A percentile compares a stretch with the other conserved stretches of the same genome.
Conservation (phyloP, 1,140 invertebrate genomes). For the Orchesella cincta region DNA sequence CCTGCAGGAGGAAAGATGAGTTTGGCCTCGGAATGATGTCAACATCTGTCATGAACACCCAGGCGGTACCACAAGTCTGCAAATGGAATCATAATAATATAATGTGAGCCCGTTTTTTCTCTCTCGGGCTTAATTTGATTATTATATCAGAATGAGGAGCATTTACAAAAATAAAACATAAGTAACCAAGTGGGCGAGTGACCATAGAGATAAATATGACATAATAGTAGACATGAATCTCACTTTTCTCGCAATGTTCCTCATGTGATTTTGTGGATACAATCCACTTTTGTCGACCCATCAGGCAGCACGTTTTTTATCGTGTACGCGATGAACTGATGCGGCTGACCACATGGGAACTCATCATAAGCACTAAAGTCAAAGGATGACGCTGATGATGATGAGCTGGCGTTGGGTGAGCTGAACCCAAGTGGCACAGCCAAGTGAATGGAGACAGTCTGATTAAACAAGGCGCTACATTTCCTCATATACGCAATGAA, state of each 20-base stretch:
- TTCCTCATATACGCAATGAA: slow-evolving; percentile 45
- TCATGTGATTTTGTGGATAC: slow-evolving; percentile 83
- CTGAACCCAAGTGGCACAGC: slow-evolving; percentile 37
- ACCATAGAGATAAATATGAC: no score
- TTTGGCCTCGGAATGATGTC: slow-evolving; percentile 78
- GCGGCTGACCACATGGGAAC: slow-evolving; percentile 44
- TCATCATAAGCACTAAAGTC: slow-evolving; percentile 5
- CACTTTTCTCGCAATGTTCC: slow-evolving; percentile 78
- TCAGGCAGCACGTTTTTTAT: slow-evolving; percentile 40
- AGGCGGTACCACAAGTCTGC: slow-evolving; percentile 55
- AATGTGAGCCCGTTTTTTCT: background rate
- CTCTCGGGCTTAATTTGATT: background rate
- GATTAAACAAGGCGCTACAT: slow-evolving; percentile 44
- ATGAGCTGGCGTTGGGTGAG: background rate
- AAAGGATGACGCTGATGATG: background rate
- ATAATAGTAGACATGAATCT: background rate
- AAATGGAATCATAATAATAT: background rate
- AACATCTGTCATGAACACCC: slow-evolving; percentile 80
- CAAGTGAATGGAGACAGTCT: slow-evolving; percentile 47
- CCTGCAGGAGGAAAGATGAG: slow-evolving; percentile 67
- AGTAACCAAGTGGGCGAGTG: no score
- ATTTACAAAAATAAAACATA: no score
- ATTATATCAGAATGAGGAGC: background rate
- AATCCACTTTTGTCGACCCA: slow-evolving; percentile 38
- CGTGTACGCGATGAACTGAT: slow-evolving; percentile 36